These are phyloP conservation scores for Liparis tanakae DNA, from an alignment of 2,797 vertebrate genomes.

Conservation along the genomic window DNA sequence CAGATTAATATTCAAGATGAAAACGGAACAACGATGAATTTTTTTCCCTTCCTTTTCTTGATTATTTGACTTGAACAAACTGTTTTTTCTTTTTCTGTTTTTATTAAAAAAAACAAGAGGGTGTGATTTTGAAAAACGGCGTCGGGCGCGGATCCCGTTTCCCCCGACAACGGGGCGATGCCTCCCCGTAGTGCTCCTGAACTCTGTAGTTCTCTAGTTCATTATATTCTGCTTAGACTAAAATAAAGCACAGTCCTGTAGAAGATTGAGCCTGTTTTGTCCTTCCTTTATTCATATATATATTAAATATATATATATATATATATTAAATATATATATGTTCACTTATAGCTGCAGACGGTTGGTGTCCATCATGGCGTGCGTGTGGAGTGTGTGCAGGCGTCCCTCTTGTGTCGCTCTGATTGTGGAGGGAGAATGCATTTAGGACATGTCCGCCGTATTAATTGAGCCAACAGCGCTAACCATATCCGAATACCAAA, in stretches of 20 bases:
- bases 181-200: slow-evolving; percentile 87
- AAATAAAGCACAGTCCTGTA: slow-evolving; percentile 92
- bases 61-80: slow-evolving; percentile 69
- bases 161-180: slow-evolving; percentile 71
- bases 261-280: slow-evolving; percentile 76
- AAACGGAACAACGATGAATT: slow-evolving; percentile 62
- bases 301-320: no score
- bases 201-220: slow-evolving; percentile 89
- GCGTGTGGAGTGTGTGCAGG: slow-evolving; percentile 55
- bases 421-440: slow-evolving; percentile 71
- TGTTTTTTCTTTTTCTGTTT: slow-evolving; percentile 73
- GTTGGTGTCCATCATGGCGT: slow-evolving; percentile 39
- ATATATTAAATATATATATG: slow-evolving; percentile 35
- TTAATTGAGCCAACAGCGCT: slow-evolving; percentile 84
- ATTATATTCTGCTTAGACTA: slow-evolving; percentile 91
- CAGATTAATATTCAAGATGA: slow-evolving; percentile 60
- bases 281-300: slow-evolving; percentile 66
- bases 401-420: slow-evolving; percentile 66
- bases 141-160: slow-evolving; percentile 82
- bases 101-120: slow-evolving; percentile 68
- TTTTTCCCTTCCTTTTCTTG: slow-evolving; percentile 6
- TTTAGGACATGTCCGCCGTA: slow-evolving; percentile 82
- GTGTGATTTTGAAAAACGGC: slow-evolving; percentile 82
- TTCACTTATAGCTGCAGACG: slow-evolving; percentile 49
- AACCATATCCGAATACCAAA: slow-evolving; percentile 84